Base-by-base conservation (phyloP, 2,113 vertebrate genomes). In the Microcebus ravelobensis region DNA sequence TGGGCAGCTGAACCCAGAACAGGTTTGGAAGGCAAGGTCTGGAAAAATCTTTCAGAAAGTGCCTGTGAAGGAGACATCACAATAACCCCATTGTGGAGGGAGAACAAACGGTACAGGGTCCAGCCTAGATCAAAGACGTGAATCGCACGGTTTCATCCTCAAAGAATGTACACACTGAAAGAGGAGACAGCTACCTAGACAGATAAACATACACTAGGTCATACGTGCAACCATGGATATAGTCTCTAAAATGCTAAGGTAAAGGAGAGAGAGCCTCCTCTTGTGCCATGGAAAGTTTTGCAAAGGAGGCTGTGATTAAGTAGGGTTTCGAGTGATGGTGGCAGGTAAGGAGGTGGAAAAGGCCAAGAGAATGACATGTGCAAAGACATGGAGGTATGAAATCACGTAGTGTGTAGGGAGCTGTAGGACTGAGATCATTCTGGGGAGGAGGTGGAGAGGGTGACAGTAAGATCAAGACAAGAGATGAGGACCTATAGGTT, bases 81-180 rank as follows among this genome's bases (percentile, higher is more conserved):
- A 36, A 9, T n/a, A 42, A 52, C 27, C 20, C 5, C 11, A 36
- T 3, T 11, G 18, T 55, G 21, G 0, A 0, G 23, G 15, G 12
- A 79, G 36, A 86, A 23, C n/a, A n/a, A n/a, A n/a, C 29, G 84
- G 7, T 20, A 11, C 36, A 57, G 0, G 57, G 71, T 34, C 23
- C 27, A 42, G 31, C 65, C 48, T 15, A 23, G 29, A 63, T 42
- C 18, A 57, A 55, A 85, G 67, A 81, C 94, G 18, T 15, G n/a
- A 80, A 52, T 79, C 21, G 8, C n/a, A 74, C 23, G 7, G 5
- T 79, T 81, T 82, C 18, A 34, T 25, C 27, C 36, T 90, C 90
- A 39, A 57, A 59, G 52, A 85, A 70, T 36, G 42, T 70, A 36
- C 31, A 17, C 45, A 48, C 2, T 29, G 8, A 48, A 80, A 70